Evolutionary conservation across 2,888 invertebrate genomes (phyloP).

Genomic region (Onchidella celtica): DNA sequence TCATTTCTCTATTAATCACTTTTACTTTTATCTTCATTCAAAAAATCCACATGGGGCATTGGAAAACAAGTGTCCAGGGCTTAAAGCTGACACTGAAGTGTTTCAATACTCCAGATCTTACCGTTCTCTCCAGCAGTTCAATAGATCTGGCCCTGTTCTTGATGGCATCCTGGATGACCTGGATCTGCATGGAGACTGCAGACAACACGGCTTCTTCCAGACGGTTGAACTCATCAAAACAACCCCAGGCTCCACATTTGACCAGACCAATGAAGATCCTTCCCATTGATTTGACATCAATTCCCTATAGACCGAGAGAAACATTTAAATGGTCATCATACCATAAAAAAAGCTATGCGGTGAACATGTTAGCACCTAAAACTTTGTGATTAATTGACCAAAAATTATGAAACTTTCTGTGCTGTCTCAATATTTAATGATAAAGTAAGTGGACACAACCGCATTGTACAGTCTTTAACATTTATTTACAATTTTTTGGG

Average conservation of each 20-base stretch:
- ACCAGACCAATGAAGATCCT: constrained; percentile 95
- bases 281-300: constrained; percentile 96
- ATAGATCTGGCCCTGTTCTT: constrained; percentile 83
- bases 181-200: constrained; percentile 95
- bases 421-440: no score
- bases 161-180: constrained; percentile 92
- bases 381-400: no score
- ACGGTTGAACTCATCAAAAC: constrained; percentile 99
- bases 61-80: background rate
- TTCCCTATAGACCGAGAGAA: constrained; percentile 85
- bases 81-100: no score
- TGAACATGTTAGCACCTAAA: no score
- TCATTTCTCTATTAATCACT: no score
- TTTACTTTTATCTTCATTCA: background rate
- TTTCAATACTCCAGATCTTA: no score
- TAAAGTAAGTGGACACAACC: no score
- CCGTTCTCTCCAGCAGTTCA: constrained; percentile 81
- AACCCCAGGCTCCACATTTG: constrained; percentile 93
- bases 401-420: no score
- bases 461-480: no score
- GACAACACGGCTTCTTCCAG: constrained; percentile 96
- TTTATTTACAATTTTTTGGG: no score
- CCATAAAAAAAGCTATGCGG: no score
- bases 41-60: background rate
- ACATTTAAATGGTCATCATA: no score